These are phyloP conservation scores for Lutjanus campechanus DNA, from an alignment of 2,797 vertebrate species.

Conservation along the genomic window DNA sequence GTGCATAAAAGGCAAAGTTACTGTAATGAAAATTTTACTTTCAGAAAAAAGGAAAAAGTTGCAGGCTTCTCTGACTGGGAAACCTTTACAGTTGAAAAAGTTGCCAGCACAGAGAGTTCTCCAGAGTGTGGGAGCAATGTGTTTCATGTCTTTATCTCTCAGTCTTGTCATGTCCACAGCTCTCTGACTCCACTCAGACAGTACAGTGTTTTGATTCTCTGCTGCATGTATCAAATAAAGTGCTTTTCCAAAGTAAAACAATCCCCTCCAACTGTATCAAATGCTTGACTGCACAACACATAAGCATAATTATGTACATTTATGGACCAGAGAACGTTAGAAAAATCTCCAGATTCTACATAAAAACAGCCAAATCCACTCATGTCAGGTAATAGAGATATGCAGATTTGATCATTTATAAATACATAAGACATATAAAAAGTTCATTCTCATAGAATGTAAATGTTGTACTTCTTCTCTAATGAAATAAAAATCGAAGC, in stretches of 20 bases:
- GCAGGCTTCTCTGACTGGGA: conserved; percentile 1
- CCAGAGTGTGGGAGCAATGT: conserved; percentile 15
- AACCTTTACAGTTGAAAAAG: conserved; percentile 2
- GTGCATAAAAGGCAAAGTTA: neutral
- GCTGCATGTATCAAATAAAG: neutral
- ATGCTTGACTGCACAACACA: neutral
- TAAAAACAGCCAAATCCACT: neutral
- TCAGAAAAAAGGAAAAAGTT: too few species aligned
- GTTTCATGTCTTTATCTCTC: conserved; percentile 37
- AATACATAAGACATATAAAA: neutral
- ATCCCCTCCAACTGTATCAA: neutral
- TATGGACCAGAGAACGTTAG: neutral
- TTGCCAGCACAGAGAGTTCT: conserved; percentile 21
- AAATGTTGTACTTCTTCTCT: too few species aligned
- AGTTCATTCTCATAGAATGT: neutral
- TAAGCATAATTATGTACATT: neutral
- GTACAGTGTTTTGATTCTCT: conserved; percentile 14
- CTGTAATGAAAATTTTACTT: neutral
- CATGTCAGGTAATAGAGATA: neutral
- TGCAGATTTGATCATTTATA: neutral
- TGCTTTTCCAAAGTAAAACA: neutral
- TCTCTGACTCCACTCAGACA: conserved; percentile 12
- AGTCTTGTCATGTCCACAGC: conserved; percentile 24
- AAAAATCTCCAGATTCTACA: neutral
- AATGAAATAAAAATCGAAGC: too few species aligned